Evolutionary conservation across 2,113 vertebrate species (phyloP).

Genomic region (Heteronetta atricapilla): DNA sequence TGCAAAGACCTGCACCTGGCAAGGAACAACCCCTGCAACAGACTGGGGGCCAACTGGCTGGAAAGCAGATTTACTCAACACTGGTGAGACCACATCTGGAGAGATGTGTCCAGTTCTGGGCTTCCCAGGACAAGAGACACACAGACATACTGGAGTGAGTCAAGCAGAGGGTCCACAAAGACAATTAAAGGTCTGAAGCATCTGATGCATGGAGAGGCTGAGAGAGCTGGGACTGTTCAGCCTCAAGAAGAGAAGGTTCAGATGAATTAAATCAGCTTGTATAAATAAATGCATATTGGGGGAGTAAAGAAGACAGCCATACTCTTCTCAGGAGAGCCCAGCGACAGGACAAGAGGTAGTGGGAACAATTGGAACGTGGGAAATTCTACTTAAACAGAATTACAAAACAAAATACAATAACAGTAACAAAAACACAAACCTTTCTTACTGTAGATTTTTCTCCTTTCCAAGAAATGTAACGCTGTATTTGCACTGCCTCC

Average conservation of each 20-base stretch:
- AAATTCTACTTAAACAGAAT: neutral
- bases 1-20: neutral
- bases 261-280: neutral
- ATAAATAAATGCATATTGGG: neutral
- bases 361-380: neutral
- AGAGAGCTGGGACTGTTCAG: neutral
- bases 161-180: neutral
- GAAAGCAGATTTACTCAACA: neutral
- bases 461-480: neutral
- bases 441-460: neutral
- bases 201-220: neutral
- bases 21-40: neutral
- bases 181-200: neutral
- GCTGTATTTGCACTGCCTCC: neutral
- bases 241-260: neutral
- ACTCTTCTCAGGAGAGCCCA: neutral
- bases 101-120: neutral
- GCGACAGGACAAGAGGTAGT: neutral
- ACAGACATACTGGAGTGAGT: neutral
- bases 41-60: neutral
- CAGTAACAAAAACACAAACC: neutral
- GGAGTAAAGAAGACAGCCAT: neutral
- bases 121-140: neutral
- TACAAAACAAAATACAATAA: neutral
- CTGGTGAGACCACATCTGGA: neutral